Evolutionary conservation across 2,797 vertebrate genomes (phyloP), one percentile per base, ranked within the genome.

Genomic region (Xiphophorus birchmanni): DNA sequence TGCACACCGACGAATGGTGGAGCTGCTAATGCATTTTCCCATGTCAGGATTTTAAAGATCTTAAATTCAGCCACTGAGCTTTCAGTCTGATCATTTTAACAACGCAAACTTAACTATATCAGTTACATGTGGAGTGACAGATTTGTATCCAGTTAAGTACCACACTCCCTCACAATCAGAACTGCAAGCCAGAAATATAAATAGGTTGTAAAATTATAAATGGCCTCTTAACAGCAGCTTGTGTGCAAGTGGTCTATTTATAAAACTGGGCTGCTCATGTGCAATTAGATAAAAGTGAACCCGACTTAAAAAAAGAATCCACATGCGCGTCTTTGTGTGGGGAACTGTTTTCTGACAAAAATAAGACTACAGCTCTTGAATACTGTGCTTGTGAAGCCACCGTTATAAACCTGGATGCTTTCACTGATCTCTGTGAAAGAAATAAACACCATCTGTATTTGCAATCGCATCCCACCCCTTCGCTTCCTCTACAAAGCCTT

Each of bases 191-290:
- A 92, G 85, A 89, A 89, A 87, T 92, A 94, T 91, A 91, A 94
- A 94, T 94, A 93, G 93, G 88, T 79, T 80, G 80, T 89, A 80
- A 85, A 91, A 92, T 87, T 94, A 95, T 89, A 94, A 94, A 93
- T 86, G 90, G 89, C 84, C 78, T 85, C 82, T 84, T 83, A 89
- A 91, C 87, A 84, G 92, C 80, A 54, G 84, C 65, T 85, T 84
- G 78, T 35, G 73, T 84, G 85, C 87, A 84, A 82, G 90, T 77
- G 73, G 80, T 71, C 77, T 94, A 95, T 94, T 93, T 93, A 87
- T 93, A 93, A 92, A 83, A 71, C 71, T 80, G 75, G 40, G 83
- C 65, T 85, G 80, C 84, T 86, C 92, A 91, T 82, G 81, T 87
- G 81, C 73, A 73, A 84, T 86, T 81, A 85, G 85, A 88, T 89